phyloP scores from a whole-genome alignment of 2,797 vertebrate species.

The Graptemys geographica region DNA sequence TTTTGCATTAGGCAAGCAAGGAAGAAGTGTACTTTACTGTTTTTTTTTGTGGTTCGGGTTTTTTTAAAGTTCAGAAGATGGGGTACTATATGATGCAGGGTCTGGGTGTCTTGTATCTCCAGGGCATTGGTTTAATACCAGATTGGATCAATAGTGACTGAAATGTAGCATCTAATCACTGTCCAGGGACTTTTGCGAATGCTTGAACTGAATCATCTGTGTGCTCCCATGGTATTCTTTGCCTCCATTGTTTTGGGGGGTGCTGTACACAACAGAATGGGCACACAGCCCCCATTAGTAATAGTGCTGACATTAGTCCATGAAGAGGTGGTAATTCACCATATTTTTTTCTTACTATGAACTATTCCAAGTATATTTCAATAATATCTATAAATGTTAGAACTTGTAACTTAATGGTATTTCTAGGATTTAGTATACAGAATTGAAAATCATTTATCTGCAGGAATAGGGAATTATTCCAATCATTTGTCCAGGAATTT shows the following conservation, averaged over 20 bases:
- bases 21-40: background rate
- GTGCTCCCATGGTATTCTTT: background rate
- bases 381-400: background rate
- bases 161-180: background rate
- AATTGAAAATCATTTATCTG: background rate
- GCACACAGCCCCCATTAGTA: background rate
- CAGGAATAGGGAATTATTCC: background rate
- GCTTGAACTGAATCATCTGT: background rate
- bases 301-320: background rate
- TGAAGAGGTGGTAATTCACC: background rate
- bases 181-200: background rate
- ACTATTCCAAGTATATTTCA: background rate
- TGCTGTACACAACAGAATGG: background rate
- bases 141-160: background rate
- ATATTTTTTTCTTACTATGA: background rate
- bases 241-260: background rate
- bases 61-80: background rate
- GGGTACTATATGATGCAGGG: background rate
- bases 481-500: background rate
- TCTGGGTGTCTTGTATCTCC: background rate
- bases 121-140: background rate
- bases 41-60: rapidly evolving
- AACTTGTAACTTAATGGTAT: background rate
- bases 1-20: background rate
- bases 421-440: background rate